Evolutionary conservation across 1,140 invertebrate genomes (phyloP), one percentile per base, ranked within the genome.

Genomic region (Chrysoperla carnea): DNA sequence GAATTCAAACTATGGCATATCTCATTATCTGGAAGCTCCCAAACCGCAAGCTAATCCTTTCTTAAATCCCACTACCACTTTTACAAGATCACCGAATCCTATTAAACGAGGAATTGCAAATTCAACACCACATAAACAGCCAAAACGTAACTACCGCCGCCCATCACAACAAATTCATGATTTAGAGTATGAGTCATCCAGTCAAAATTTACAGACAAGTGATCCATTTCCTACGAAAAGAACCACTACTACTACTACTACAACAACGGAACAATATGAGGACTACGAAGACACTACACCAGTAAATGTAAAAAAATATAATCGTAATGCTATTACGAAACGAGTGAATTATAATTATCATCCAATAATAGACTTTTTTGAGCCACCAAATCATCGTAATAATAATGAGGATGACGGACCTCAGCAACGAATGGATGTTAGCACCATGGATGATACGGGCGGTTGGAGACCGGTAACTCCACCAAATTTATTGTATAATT

Each of bases 361-460:
- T 59, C 82, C 82, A 3, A 86, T 86, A 40, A 82, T 85, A 47
- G 81, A 85, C 51, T 86, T 83, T 57, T 86, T 86, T 55, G 75
- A 73, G 53, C 53, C 36, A 23, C 17, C 17, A 23, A 23, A 23
- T 23, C 17, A 23, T 23, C 59, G 56, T 38, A 56, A 58, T 42
- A 47, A 49, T 31, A 46, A 37, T 11, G 50, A 53, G 2, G 17
- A 23, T 27, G 38, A 39, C 27, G 15, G 28, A 28, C 13, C 29
- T 31, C 17, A 41, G 15, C 13, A 23, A n/a, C 29, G 40, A n/a
- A 41, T 41, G 12, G 40, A 41, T 33, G 8, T 14, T 3, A n/a
- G n/a, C 6, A n/a, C 13, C 4, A 4, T 11, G 4, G 39, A 27
- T 27, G 40, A 41, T 8, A 29, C 40, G 5, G 29, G 29, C 6